Conservation (phyloP, 2,797 vertebrate species). For the Acipenser transmontanus region DNA sequence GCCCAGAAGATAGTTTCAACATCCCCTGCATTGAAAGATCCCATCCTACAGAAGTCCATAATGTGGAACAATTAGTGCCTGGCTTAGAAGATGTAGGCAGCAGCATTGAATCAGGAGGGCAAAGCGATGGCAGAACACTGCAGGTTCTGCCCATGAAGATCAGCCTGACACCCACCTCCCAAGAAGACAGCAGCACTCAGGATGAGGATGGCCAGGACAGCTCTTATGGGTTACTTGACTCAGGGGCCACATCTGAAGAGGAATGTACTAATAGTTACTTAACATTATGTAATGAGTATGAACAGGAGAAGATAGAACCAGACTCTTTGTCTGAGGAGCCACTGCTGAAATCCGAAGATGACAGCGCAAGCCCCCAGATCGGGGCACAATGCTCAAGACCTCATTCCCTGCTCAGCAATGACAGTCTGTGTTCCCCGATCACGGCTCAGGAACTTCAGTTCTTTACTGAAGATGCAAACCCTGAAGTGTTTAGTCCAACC, state of each 20-base stretch:
- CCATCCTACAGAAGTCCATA: slow-evolving; percentile 55
- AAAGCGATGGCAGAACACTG: slow-evolving; percentile 33
- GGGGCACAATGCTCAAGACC: slow-evolving; percentile 35
- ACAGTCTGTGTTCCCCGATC: slow-evolving; percentile 59
- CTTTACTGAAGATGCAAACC: slow-evolving; percentile 54
- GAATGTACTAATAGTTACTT: slow-evolving; percentile 91
- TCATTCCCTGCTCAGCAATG: slow-evolving; percentile 44
- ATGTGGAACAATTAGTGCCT: slow-evolving; percentile 47
- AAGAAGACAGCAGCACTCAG: slow-evolving; percentile 65
- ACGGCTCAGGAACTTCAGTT: slow-evolving; percentile 64
- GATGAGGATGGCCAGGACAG: slow-evolving; percentile 59
- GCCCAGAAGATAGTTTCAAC: slow-evolving; percentile 82
- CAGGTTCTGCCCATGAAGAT: slow-evolving; percentile 46
- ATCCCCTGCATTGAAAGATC: slow-evolving; percentile 68
- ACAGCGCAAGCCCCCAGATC: slow-evolving; percentile 15
- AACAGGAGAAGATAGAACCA: slow-evolving; percentile 83
- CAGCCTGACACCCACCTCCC: slow-evolving; percentile 58
- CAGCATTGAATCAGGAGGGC: slow-evolving; percentile 56
- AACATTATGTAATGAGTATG: slow-evolving; percentile 88
- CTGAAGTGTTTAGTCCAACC: slow-evolving; percentile 56
- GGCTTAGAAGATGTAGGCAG: slow-evolving; percentile 47
- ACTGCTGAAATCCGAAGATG: slow-evolving; percentile 38
- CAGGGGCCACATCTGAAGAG: slow-evolving; percentile 77
- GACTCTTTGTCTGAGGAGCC: slow-evolving; percentile 68
- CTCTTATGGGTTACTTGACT: slow-evolving; percentile 60